Percentiles rank a stretch among this genome's conserved stretches.
Conservation (phyloP, 2,888 invertebrate species). For the Tinea trinotella region DNA sequence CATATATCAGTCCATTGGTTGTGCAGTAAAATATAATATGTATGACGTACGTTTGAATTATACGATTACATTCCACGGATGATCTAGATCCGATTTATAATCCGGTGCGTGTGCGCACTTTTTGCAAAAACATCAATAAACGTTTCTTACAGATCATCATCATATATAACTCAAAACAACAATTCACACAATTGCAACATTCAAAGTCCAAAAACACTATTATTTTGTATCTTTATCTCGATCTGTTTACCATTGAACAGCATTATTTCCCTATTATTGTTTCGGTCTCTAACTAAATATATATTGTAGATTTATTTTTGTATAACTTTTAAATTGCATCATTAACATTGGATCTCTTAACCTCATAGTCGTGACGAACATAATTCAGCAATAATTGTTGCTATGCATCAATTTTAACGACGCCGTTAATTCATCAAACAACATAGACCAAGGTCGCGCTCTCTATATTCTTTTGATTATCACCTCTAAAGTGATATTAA, state of each 20-base stretch:
- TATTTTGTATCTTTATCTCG: too few species aligned
- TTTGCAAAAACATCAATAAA: not conserved
- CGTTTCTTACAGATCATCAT: not conserved
- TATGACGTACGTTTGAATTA: not conserved
- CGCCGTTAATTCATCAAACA: slow-evolving; percentile 12
- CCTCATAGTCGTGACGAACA: not conserved
- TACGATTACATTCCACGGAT: not conserved
- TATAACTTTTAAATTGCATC: not conserved
- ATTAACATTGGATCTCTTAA: not conserved
- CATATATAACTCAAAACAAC: not conserved
- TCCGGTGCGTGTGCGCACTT: not conserved
- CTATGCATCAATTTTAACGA: slow-evolving; percentile 14
- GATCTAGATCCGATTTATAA: not conserved
- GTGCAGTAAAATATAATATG: slow-evolving; percentile 1
- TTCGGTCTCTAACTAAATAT: too few species aligned
- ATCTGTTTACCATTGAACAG: too few species aligned
- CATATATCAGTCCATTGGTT: not conserved
- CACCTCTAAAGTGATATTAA: slow-evolving; percentile 12
- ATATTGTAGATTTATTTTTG: too few species aligned
- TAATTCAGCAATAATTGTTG: not conserved
- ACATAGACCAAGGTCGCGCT: slow-evolving; percentile 1
- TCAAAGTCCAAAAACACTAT: too few species aligned
- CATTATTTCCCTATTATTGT: too few species aligned
- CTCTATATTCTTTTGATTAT: slow-evolving; percentile 5
- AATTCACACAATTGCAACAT: not conserved